These are phyloP conservation scores for Tetropium fuscum DNA, from an alignment of 2,888 invertebrate genomes.

Conservation along the genomic window DNA sequence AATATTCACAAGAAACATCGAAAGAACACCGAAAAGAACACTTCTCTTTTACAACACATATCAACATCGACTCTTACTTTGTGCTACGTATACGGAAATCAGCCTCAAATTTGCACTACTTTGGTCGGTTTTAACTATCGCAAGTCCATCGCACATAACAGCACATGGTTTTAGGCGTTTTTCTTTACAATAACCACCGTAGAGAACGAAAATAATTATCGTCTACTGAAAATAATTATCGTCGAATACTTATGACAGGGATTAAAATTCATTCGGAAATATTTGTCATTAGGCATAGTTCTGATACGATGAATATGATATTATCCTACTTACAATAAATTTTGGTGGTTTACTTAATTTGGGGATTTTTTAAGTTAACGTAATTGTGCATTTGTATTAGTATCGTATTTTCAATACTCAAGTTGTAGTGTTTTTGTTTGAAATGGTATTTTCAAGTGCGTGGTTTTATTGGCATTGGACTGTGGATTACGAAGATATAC, in stretches of 20 bases:
- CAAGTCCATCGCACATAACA: conserved; percentile 3
- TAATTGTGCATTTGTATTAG: too few relatives aligned
- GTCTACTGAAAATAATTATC: conserved; percentile 2
- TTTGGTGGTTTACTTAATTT: too few relatives aligned
- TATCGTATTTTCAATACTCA: too few relatives aligned
- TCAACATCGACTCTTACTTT: conserved; percentile 22
- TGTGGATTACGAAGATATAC: too few relatives aligned
- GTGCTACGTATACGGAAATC: conserved; percentile 8
- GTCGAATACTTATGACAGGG: neutral
- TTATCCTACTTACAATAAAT: too few relatives aligned
- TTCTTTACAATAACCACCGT: conserved; percentile 11
- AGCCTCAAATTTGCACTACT: conserved; percentile 12
- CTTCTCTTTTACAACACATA: conserved; percentile 24
- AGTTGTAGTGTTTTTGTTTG: too few relatives aligned
- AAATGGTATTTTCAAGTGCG: too few relatives aligned
- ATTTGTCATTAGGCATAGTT: too few relatives aligned
- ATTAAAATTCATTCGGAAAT: too few relatives aligned
- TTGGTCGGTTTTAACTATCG: conserved; percentile 12
- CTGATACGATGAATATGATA: too few relatives aligned
- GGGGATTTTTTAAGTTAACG: too few relatives aligned
- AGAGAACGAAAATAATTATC: neutral
- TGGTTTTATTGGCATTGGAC: too few relatives aligned
- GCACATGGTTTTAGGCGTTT: conserved; percentile 6
- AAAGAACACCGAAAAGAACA: conserved; percentile 27
- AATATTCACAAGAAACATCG: conserved; percentile 27